A percentile compares a stretch with the other conserved stretches of the same genome.
These are phyloP conservation scores for Acridotheres tristis DNA, from an alignment of 2,797 vertebrate species.

Conservation along the genomic window DNA sequence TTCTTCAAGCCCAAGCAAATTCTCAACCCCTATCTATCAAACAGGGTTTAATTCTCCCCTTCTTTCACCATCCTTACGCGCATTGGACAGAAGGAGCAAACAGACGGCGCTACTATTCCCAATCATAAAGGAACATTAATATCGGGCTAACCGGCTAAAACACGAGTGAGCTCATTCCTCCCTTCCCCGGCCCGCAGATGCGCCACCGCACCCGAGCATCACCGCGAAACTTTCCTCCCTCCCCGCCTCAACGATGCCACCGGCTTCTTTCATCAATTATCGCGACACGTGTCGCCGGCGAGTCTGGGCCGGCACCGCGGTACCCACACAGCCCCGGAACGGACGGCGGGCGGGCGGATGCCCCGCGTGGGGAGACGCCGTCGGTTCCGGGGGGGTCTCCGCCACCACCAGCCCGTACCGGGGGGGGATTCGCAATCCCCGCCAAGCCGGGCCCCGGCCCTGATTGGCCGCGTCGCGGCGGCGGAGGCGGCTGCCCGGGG, in stretches of 20 bases:
- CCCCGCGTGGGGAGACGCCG: neutral
- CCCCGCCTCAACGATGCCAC: neutral
- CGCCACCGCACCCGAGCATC: conserved; percentile 10
- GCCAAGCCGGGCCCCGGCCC: conserved; percentile 76
- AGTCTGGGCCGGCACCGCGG: neutral
- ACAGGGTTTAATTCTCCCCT: neutral
- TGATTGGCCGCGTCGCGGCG: conserved; percentile 77
- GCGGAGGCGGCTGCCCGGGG: conserved; percentile 18
- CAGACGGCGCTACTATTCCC: conserved; percentile 12
- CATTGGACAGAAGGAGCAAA: conserved; percentile 27
- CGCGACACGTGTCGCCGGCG: conserved; percentile 39
- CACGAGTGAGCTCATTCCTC: neutral
- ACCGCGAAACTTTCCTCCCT: conserved; percentile 33
- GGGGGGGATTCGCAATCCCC: conserved; percentile 76
- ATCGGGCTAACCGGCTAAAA: neutral
- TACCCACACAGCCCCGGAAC: neutral
- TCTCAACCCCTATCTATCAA: neutral
- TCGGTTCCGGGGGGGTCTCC: neutral
- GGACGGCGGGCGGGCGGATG: neutral
- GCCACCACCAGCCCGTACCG: neutral
- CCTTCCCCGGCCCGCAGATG: neutral
- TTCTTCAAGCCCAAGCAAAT: neutral
- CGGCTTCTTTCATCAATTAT: conserved; percentile 30
- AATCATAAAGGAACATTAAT: neutral
- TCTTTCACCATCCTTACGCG: neutral